Conservation (phyloP, 2,113 vertebrate genomes). For the Vicugna pacos region DNA sequence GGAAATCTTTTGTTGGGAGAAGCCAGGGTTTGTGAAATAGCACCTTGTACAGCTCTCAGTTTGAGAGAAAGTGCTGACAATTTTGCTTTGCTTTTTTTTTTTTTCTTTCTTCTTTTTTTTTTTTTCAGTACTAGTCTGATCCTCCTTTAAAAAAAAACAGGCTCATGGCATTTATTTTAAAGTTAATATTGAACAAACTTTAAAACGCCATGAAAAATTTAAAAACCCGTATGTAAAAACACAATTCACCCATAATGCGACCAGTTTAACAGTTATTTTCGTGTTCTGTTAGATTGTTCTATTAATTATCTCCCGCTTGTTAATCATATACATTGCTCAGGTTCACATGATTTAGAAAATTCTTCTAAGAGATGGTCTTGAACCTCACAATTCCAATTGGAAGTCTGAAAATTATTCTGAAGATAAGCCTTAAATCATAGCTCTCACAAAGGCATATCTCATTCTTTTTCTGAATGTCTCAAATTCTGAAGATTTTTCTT, state of each 20-base stretch:
- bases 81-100: not conserved
- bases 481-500: not conserved
- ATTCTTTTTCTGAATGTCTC: not conserved
- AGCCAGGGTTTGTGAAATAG: not conserved
- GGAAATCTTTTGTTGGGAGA: not conserved
- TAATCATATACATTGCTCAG: not conserved
- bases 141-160: not conserved
- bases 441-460: not conserved
- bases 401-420: conserved; percentile 23
- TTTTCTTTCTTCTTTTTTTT: no score
- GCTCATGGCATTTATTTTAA: conserved; percentile 3
- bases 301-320: not conserved
- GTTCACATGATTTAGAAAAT: conserved; percentile 17
- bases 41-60: not conserved
- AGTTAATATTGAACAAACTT: not conserved
- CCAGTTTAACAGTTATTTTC: not conserved
- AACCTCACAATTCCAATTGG: not conserved
- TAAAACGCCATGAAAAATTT: not conserved
- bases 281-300: not conserved
- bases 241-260: not conserved
- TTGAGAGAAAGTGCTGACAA: not conserved
- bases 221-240: not conserved
- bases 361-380: not conserved
- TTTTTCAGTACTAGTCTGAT: not conserved
- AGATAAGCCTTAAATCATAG: not conserved